Evolutionary conservation across 1,140 invertebrate species (phyloP), one percentile per base, ranked within the genome.

Genomic region (Spodoptera frugiperda): DNA sequence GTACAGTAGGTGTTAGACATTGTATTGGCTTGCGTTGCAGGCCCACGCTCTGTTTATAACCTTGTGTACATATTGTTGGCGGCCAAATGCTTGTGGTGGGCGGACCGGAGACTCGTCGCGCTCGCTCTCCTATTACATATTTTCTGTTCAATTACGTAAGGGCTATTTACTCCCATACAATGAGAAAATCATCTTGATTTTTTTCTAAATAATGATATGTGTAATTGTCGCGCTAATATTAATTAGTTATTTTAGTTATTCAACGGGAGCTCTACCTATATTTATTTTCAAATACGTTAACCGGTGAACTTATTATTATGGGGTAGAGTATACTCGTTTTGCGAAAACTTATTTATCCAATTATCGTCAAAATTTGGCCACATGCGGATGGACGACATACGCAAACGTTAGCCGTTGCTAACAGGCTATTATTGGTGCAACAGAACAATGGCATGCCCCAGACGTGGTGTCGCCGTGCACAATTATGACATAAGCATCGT

Each of bases 41-140:
- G 70, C 90, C 89, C 86, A 91, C 89, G 85, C 87, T 82, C 77
- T 76, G 55, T 65, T 80, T 79, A 63, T 87, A 91, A 92, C 89
- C 89, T 92, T 92, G 89, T 84, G 67, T 61, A 61, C 54, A 73
- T 76, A 72, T 70, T 81, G 83, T 83, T 87, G 86, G 87, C 88
- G 88, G 89, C 86, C 87, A 88, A 88, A 79, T 76, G 80, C 44
- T 77, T 33, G 53, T 72, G 61, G 88, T 91, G 82, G 89, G 90
- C 85, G 87, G 80, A 81, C 80, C 82, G 81, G 80, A 79, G 83
- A 87, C 81, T 80, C 79, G 79, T 77, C 59, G 68, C 61, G 46
- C 68, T 75, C 74, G 39, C 71, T 73, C 72, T 81, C 79, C 84
- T 85, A 84, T 87, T 85, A 82, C 81, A 84, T 77, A 83, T 82